These are phyloP conservation scores for Philonicus albiceps DNA, from an alignment of 2,888 invertebrate species.

Conservation along the genomic window DNA sequence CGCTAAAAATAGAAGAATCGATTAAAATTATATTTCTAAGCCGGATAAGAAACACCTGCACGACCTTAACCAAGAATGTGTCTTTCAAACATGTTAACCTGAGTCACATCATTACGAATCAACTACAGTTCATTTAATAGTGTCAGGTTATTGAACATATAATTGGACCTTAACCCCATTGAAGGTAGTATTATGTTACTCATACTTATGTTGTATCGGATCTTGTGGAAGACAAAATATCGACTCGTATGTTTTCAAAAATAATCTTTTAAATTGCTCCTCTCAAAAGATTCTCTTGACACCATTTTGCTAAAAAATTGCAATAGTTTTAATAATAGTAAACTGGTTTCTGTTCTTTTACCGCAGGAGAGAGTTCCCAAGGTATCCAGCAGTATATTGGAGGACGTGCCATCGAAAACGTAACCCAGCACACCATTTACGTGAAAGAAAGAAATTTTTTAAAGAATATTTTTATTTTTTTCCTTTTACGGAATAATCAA, in stretches of 20 bases:
- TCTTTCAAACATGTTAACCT: background rate
- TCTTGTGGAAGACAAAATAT: background rate
- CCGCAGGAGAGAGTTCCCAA: background rate
- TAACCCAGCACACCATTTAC: background rate
- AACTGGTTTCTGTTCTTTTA: background rate
- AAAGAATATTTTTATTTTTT: background rate
- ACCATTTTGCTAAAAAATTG: background rate
- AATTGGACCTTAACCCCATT: background rate
- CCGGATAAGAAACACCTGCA: background rate
- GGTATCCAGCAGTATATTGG: background rate
- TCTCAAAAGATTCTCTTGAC: background rate
- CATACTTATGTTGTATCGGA: background rate
- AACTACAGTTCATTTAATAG: background rate
- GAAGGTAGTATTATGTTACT: too few relatives aligned
- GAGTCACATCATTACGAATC: background rate
- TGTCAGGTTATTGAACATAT: background rate
- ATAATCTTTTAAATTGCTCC: background rate
- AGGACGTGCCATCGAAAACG: background rate
- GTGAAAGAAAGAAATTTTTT: background rate
- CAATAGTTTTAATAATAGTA: background rate
- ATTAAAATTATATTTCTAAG: background rate
- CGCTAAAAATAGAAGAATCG: background rate
- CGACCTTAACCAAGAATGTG: background rate
- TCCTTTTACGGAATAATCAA: background rate
- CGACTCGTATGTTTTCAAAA: too few relatives aligned